These are phyloP conservation scores for Vireo altiloquus DNA, from an alignment of 2,113 vertebrate genomes.

Conservation along the genomic window DNA sequence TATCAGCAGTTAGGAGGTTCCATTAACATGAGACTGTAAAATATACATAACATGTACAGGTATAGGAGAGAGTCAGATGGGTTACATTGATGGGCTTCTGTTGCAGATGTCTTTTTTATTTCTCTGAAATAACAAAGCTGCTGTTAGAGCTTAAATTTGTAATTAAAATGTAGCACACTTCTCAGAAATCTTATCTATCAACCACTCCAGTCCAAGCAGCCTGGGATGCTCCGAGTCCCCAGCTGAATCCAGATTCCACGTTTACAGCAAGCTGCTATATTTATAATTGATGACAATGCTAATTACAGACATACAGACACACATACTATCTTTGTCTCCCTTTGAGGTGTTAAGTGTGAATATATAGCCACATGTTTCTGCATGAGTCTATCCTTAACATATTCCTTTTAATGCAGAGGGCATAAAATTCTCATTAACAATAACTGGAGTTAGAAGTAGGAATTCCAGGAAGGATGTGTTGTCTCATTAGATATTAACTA, in stretches of 20 bases:
- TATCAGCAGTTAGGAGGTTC: conserved; percentile 41
- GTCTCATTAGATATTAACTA: conserved; percentile 38
- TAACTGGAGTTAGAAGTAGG: conserved; percentile 16
- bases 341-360: not conserved
- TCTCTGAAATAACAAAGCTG: not conserved
- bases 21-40: conserved; percentile 35
- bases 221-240: not conserved
- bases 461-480: conserved; percentile 17
- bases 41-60: not conserved
- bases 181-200: not conserved
- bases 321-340: not conserved
- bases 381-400: not conserved
- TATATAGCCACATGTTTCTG: not conserved
- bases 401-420: not conserved
- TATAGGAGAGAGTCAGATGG: not conserved
- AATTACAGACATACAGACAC: not conserved
- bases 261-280: not conserved
- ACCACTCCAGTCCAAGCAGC: not conserved
- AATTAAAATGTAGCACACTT: not conserved
- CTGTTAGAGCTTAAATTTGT: not conserved
- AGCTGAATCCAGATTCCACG: not conserved
- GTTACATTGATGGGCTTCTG: not conserved
- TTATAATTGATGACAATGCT: conserved; percentile 20
- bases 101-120: conserved; percentile 6
- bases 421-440: conserved; percentile 39